Conservation (phyloP, 2,888 invertebrate species). For the Tinea trinotella region DNA sequence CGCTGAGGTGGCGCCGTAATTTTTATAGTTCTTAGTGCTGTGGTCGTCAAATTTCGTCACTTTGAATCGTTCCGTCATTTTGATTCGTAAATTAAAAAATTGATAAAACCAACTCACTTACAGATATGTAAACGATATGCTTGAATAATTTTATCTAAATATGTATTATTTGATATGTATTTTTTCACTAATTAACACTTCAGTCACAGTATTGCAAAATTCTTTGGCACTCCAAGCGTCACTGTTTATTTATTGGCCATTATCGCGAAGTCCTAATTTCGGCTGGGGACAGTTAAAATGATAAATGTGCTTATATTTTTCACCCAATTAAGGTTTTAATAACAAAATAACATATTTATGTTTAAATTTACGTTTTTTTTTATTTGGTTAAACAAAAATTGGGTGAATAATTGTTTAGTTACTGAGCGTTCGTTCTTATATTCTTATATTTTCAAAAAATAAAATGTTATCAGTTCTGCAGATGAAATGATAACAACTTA, state of each 20-base stretch:
- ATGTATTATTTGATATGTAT: neutral
- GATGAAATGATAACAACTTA: too few relatives aligned
- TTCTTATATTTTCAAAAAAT: too few relatives aligned
- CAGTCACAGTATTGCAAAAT: neutral
- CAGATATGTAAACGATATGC: neutral
- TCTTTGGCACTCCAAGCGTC: neutral
- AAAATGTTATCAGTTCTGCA: too few relatives aligned
- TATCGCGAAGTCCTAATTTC: neutral
- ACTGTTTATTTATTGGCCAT: slow-evolving; percentile 7
- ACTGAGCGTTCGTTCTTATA: too few relatives aligned
- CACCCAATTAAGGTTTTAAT: too few relatives aligned
- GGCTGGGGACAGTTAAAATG: neutral
- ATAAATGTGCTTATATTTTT: neutral
- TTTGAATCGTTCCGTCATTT: slow-evolving; percentile 75
- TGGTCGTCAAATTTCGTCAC: slow-evolving; percentile 74
- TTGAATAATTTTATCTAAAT: neutral
- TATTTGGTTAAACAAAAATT: too few relatives aligned
- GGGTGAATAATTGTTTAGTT: too few relatives aligned
- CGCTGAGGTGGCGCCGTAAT: slow-evolving; percentile 73
- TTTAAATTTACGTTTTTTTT: too few relatives aligned
- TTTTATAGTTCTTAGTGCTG: slow-evolving; percentile 64
- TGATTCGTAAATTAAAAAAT: slow-evolving; percentile 25
- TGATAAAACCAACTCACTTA: too few relatives aligned
- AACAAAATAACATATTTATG: too few relatives aligned
- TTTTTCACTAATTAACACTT: slow-evolving; percentile 2